Evolutionary conservation across 1,140 invertebrate genomes (phyloP), one percentile per base, ranked within the genome.

Genomic region (Caerostris darwini): DNA sequence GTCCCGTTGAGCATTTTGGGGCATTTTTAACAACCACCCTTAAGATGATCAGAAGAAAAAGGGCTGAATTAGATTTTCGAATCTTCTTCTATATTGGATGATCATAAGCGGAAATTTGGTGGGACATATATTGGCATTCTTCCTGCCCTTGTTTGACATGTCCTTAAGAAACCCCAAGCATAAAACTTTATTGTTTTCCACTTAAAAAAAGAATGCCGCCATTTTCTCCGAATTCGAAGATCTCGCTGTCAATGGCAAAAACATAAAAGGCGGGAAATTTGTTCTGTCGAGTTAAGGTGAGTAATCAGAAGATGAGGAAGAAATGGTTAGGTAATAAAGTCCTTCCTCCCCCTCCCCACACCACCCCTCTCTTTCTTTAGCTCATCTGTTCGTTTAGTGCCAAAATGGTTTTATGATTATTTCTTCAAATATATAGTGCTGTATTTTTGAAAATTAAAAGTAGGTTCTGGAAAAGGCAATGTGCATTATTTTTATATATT

Each of bases 111-210:
- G 12, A 64, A 64, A 64, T 64, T 64, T 64, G 12, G 2, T 0
- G 57, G 56, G 59, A 64, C 34, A 88, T 88, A 88, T 88, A 88
- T 88, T 88, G 86, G 86, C 86, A 88, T 88, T 88, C 86, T 88
- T 64, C 83, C 53, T 88, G 19, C 50, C 8, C 58, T 88, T 88
- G 86, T 88, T 88, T 53, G 59, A 88, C 12, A 88, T 17, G 19
- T 64, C 14, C 53, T 88, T n/a, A 58, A 59, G 83, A 58, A 85
- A 85, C 17, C 83, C 61, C n/a, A 58, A 19, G 10, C 82, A 58
- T 85, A 88, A 88, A 88, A 88, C 19, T 64, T 88, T 88, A 88
- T 88, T 88, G 86, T 88, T 64, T 67, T 88, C 83, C 53, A 58
- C 54, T 85, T 57, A 85, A 85, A 85, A 7, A 59, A 57, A 12